Evolutionary conservation across 2,888 invertebrate genomes (phyloP), one percentile per base, ranked within the genome.

Genomic region (Platypus cylindrus): DNA sequence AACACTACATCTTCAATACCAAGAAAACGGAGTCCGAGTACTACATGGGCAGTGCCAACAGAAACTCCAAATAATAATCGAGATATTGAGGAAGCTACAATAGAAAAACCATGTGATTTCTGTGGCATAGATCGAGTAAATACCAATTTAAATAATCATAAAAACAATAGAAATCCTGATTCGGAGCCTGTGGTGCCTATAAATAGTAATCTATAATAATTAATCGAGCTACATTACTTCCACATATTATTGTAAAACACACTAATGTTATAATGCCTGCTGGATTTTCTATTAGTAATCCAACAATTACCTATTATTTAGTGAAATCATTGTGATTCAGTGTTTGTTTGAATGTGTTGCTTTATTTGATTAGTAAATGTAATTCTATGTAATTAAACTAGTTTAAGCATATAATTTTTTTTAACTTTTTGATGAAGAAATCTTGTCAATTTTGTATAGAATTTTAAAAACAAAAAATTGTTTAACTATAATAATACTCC

Each of bases 181-280:
- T 41, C 41, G 8, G 41, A 41, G 32, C 28, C 41, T 4, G 38
- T 41, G 5, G 37, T 38, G 18, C 37, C 41, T 2, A 37, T 25
- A 18, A 37, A 37, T 25, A 29, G n/a, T n/a, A n/a, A n/a, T 30
- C 16, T 16, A 17, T 11, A 17, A 12, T 11, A 30, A 30, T n/a
- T n/a, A 14, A 14, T 9, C 17, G 17, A 30, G 30, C 16, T 12
- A 24, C 15, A 16, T 27, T 8, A 16, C n/a, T 32, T 5, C 36
- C 27, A 14, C 31, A 37, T 37, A 40, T 17, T 28, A 17, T 18
- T 11, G 32, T 17, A 3, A 34, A 23, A 5, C 40, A 34, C 11
- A 25, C 22, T 9, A 23, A 14, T 30, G 33, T 13, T 15, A 29
- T 9, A 11, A 18, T 25, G 12, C 30, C 30, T n/a, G n/a, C n/a